Evolutionary conservation across 2,113 vertebrate genomes (phyloP).

Genomic region (Sinocyclocheilus anophthalmus): DNA sequence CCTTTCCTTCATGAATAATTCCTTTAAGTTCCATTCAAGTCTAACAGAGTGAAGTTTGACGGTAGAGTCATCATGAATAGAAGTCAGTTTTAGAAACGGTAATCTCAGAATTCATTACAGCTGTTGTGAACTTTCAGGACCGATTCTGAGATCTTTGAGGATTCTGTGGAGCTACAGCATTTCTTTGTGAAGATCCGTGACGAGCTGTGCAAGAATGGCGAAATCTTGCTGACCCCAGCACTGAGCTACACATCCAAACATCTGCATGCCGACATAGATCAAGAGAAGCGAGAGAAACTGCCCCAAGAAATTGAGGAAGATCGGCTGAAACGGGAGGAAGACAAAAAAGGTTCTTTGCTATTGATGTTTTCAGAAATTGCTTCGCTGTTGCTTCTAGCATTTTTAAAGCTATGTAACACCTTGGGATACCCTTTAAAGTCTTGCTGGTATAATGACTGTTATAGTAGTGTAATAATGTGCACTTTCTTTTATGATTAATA

Average conservation of each 20-base stretch:
- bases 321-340: slow-evolving; percentile 87
- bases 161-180: slow-evolving; percentile 94
- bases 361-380: neutral
- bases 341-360: slow-evolving; percentile 80
- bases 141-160: slow-evolving; percentile 97
- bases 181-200: slow-evolving; percentile 98
- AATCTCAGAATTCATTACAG: neutral
- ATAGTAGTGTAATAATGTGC: neutral
- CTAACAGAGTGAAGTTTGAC: neutral
- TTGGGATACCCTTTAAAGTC: neutral
- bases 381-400: neutral
- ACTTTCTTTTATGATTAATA: slow-evolving; percentile 12
- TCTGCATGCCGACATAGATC: slow-evolving; percentile 91
- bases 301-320: slow-evolving; percentile 97
- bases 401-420: neutral
- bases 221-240: slow-evolving; percentile 90
- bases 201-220: slow-evolving; percentile 97
- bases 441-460: neutral
- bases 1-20: neutral
- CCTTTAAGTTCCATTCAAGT: neutral
- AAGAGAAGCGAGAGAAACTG: slow-evolving; percentile 96
- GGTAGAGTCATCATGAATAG: neutral
- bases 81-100: neutral
- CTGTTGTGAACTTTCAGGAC: slow-evolving; percentile 77
- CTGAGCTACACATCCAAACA: slow-evolving; percentile 94